Conservation (phyloP, 2,113 vertebrate genomes). For the Scopus umbretta region DNA sequence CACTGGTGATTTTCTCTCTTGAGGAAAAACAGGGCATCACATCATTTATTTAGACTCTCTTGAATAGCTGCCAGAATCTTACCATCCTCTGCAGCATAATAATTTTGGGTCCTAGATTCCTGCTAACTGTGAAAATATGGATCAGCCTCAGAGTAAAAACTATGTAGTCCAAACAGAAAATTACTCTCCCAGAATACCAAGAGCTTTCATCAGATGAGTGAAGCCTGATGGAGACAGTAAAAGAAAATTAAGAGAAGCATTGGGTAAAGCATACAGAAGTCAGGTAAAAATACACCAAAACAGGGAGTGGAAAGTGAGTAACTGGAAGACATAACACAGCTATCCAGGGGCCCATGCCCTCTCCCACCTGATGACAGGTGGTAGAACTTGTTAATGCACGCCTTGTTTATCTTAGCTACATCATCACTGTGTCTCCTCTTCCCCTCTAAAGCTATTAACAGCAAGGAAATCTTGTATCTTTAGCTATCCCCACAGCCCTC, state of each 20-base stretch:
- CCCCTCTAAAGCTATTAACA: neutral
- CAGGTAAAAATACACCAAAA: neutral
- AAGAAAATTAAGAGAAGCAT: neutral
- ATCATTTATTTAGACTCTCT: neutral
- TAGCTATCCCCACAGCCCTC: neutral
- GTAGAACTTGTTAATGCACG: neutral
- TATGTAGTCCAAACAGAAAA: constrained; percentile 95
- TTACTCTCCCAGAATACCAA: constrained; percentile 85
- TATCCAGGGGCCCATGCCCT: too few relatives aligned
- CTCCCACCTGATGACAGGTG: neutral
- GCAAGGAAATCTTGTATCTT: neutral
- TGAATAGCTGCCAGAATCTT: constrained; percentile 58
- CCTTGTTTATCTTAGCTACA: neutral
- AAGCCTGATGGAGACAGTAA: constrained; percentile 56
- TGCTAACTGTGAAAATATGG: constrained; percentile 96
- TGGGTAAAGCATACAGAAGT: neutral
- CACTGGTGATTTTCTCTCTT: neutral
- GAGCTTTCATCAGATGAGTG: constrained; percentile 69
- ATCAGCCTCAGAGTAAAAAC: constrained; percentile 94
- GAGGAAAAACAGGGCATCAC: neutral
- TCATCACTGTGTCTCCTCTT: neutral
- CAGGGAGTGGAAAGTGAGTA: neutral
- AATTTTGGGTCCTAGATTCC: constrained; percentile 94
- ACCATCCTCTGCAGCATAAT: constrained; percentile 97
- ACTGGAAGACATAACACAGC: neutral